A percentile compares a stretch with the other conserved stretches of the same genome.
Evolutionary conservation across 2,888 invertebrate genomes (phyloP).

Genomic region (Leucophora obtusa): DNA sequence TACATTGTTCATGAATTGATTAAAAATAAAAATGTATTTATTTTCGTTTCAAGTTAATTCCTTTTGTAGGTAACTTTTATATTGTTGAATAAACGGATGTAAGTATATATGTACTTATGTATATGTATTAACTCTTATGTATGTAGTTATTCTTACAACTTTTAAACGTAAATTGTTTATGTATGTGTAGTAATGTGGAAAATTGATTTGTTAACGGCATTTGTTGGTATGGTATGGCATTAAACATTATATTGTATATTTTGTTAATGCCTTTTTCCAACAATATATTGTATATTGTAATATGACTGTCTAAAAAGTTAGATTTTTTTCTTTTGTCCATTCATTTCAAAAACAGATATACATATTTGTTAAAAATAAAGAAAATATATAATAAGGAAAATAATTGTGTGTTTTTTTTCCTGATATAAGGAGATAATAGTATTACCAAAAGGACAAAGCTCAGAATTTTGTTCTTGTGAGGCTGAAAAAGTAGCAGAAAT

Average conservation of each 20-base stretch:
- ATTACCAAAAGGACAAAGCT: constrained; percentile 22
- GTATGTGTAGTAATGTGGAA: constrained; percentile 61
- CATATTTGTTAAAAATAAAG: constrained; percentile 20
- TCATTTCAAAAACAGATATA: constrained; percentile 53
- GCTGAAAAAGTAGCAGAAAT: too few relatives aligned
- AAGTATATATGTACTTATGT: not conserved
- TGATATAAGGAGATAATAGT: constrained; percentile 32
- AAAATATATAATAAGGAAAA: constrained; percentile 22
- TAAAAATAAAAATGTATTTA: too few relatives aligned
- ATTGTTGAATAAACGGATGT: not conserved
- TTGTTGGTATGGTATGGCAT: constrained; percentile 41
- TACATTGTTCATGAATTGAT: too few relatives aligned
- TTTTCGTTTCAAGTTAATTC: not conserved
- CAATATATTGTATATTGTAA: constrained; percentile 17
- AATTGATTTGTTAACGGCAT: constrained; percentile 62
- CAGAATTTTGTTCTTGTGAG: too few relatives aligned
- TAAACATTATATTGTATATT: constrained; percentile 41
- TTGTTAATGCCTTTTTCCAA: constrained; percentile 28
- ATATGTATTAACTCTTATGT: constrained; percentile 12
- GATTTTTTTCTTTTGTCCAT: constrained; percentile 43
- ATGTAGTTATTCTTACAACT: constrained; percentile 5
- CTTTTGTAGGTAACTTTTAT: not conserved
- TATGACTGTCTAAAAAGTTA: constrained; percentile 26
- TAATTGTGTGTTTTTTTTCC: constrained; percentile 12
- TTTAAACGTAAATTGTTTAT: constrained; percentile 55